phyloP scores from a whole-genome alignment of 2,797 vertebrate species.

The Rhynchotus rufescens region DNA sequence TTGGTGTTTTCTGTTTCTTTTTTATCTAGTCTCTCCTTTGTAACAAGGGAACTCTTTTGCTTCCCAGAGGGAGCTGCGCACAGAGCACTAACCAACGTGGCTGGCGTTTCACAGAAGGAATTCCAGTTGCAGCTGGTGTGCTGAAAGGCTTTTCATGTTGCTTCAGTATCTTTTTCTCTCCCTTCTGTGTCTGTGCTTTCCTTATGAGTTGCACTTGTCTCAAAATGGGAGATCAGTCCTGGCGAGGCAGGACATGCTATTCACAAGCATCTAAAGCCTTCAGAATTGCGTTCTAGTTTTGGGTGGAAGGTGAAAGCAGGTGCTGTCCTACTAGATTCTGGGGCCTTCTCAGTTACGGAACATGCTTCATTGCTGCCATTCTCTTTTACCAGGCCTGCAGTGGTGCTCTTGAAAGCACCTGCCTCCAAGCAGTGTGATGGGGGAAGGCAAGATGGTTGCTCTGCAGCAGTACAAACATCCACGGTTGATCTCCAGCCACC shows the following conservation, averaged over 20 bases:
- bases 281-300: background rate
- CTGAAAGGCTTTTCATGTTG: background rate
- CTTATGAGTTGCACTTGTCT: background rate
- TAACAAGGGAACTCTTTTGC: background rate
- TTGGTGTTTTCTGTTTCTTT: background rate
- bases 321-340: background rate
- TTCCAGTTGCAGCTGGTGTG: background rate
- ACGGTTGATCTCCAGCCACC: background rate
- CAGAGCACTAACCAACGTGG: fast-evolving
- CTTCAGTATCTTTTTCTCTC: background rate
- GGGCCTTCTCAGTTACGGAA: background rate
- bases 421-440: background rate
- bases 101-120: background rate
- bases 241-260: background rate
- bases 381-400: constrained; percentile 34
- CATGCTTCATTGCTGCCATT: background rate
- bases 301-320: background rate
- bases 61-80: background rate
- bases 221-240: background rate
- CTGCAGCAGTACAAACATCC: background rate
- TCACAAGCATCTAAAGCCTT: background rate
- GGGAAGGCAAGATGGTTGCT: background rate
- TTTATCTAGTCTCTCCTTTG: background rate
- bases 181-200: background rate
- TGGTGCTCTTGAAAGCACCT: constrained; percentile 60